A percentile compares a stretch with the other conserved stretches of the same genome.
These are phyloP conservation scores for Vesta saturnalis DNA, from an alignment of 2,888 invertebrate species.

Conservation along the genomic window DNA sequence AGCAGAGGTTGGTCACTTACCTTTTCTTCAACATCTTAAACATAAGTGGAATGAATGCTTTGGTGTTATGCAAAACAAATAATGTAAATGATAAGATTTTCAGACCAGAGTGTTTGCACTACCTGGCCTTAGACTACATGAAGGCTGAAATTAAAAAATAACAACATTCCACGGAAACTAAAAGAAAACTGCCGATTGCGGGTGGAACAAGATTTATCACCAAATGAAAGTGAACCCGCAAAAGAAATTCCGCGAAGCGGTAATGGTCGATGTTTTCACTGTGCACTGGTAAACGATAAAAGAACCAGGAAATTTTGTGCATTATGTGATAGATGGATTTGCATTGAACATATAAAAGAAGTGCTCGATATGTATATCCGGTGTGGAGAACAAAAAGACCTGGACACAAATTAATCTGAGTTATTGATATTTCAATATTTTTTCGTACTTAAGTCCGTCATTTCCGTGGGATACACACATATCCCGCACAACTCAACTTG, in stretches of 20 bases:
- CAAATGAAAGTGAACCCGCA: no score
- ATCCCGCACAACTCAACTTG: background rate
- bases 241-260: background rate
- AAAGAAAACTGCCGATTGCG: background rate
- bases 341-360: background rate
- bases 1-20: slow-evolving; percentile 9
- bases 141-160: background rate
- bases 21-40: slow-evolving; percentile 3
- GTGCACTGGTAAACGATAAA: background rate
- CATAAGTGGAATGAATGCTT: slow-evolving; percentile 11
- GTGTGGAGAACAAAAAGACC: background rate
- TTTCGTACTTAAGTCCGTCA: no score
- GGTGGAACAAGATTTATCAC: background rate
- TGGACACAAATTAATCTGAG: background rate
- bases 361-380: background rate
- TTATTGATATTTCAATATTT: background rate
- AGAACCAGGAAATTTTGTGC: background rate
- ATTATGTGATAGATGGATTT: background rate
- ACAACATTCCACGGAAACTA: background rate
- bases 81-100: background rate
- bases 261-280: background rate
- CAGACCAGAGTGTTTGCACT: slow-evolving; percentile 1
- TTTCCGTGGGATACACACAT: background rate
- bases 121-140: slow-evolving; percentile 9
- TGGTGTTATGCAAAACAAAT: slow-evolving; percentile 5